phyloP scores from a whole-genome alignment of 2,797 vertebrate species.

The Halcyon smyrnensis region DNA sequence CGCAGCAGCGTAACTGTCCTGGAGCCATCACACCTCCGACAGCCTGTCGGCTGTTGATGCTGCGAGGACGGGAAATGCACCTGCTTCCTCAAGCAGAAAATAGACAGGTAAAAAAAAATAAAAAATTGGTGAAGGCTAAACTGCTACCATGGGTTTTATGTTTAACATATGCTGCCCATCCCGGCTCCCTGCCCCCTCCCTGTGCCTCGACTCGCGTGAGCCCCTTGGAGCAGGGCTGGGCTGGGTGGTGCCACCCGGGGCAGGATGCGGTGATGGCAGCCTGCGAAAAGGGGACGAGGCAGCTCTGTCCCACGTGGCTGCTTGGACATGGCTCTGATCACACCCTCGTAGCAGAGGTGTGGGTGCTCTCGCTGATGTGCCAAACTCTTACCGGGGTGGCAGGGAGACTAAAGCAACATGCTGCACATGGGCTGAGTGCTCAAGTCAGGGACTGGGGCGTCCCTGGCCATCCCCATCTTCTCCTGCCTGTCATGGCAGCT shows the following conservation, averaged over 20 bases:
- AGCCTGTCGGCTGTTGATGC: constrained; percentile 63
- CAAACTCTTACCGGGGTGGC: neutral
- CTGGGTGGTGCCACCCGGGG: neutral
- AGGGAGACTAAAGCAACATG: fast-evolving
- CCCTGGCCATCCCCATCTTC: neutral
- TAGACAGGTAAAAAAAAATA: constrained; percentile 57
- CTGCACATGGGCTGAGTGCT: neutral
- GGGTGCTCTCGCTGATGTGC: neutral
- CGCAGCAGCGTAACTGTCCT: constrained; percentile 58
- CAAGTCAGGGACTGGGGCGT: neutral
- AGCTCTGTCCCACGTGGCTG: neutral
- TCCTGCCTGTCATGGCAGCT: neutral
- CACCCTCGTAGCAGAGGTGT: fast-evolving
- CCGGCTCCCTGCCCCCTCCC: neutral
- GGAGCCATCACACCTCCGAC: constrained; percentile 68
- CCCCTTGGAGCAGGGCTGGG: neutral
- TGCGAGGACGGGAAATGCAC: constrained; percentile 51
- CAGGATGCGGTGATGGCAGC: fast-evolving
- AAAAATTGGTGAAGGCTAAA: constrained; percentile 20
- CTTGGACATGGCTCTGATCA: neutral
- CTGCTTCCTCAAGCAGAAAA: constrained; percentile 77
- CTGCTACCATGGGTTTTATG: neutral
- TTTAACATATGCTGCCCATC: constrained; percentile 62
- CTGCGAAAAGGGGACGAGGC: neutral
- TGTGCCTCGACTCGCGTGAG: neutral